Evolutionary conservation across 2,113 vertebrate genomes (phyloP), one percentile per base, ranked within the genome.

Genomic region (Zosterops japonicus): DNA sequence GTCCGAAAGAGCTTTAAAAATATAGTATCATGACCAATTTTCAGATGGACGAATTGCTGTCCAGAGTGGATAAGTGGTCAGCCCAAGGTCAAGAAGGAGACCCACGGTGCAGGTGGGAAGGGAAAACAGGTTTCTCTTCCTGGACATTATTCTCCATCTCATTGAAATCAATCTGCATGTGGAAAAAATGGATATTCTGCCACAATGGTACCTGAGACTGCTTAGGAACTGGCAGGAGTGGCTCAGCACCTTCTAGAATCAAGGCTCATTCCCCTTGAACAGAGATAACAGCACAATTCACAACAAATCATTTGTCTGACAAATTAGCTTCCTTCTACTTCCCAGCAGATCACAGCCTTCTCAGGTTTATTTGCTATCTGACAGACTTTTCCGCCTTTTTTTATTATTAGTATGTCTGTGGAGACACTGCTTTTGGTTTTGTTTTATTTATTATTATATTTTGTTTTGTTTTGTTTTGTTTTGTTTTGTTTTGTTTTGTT

Each of bases 301-400:
- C 60, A 93, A 87, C 83, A 95, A 94, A 90, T 84, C 68, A 91
- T 94, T 92, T 97, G 93, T 79, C 88, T 97, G 94, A 96, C 88
- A 97, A 95, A 96, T 92, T 95, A 96, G 56, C 67, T 94, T 96
- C 59, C 65, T 91, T 94, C 85, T 79, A 49, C 87, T 94, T 90
- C 59, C 42, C 56, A 68, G 77, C 60, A 96, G 71, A 95, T 93
- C 80, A 80, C 35, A 69, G 36, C 21, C 42, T 90, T 69, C 85
- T 96, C 59, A 83, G 89, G 93, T 97, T 93, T 97, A 93, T 96
- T 95, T 94, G 55, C 22, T 93, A 71, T 88, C 59, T 84, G 79
- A 80, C 84, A 87, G 77, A 93, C 1, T 76, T 84, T 78, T 94
- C 36, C 69, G 17, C 7, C 7, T 50, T 83, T 7, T 46, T 41